A percentile compares a stretch with the other conserved stretches of the same genome.
Conservation (phyloP, 2,888 invertebrate genomes). For the Rhingia rostrata region DNA sequence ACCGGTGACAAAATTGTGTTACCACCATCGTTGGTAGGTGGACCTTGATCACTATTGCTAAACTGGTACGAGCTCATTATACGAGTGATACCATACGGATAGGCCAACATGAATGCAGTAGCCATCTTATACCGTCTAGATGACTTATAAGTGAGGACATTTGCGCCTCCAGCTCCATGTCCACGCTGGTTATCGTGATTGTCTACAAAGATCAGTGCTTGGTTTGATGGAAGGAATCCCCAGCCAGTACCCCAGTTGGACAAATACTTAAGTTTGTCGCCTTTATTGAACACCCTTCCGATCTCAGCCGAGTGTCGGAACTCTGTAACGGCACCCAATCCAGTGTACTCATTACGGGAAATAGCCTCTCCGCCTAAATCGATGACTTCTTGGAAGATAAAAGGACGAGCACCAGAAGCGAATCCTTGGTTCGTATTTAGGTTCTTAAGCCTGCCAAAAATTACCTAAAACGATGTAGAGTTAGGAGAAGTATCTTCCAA, state of each 20-base stretch:
- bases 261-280: slow-evolving; percentile 87
- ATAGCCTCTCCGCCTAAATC: slow-evolving; percentile 85
- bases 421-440: slow-evolving; percentile 88
- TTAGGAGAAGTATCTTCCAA: not conserved
- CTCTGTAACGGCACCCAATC: slow-evolving; percentile 88
- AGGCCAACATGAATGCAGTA: slow-evolving; percentile 93
- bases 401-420: slow-evolving; percentile 86
- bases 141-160: slow-evolving; percentile 88
- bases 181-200: slow-evolving; percentile 96
- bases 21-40: slow-evolving; percentile 86
- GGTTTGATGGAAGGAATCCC: slow-evolving; percentile 86
- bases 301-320: slow-evolving; percentile 84
- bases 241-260: slow-evolving; percentile 87
- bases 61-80: slow-evolving; percentile 95
- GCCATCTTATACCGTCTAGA: slow-evolving; percentile 90
- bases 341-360: slow-evolving; percentile 83
- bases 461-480: slow-evolving; percentile 62
- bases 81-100: slow-evolving; percentile 91
- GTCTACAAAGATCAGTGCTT: slow-evolving; percentile 91
- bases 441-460: slow-evolving; percentile 85
- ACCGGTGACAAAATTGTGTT: slow-evolving; percentile 86
- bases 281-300: slow-evolving; percentile 84
- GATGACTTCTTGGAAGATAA: slow-evolving; percentile 90
- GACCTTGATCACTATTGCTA: slow-evolving; percentile 86
- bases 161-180: slow-evolving; percentile 85